A percentile compares a stretch with the other conserved stretches of the same genome.
Evolutionary conservation across 2,113 vertebrate species (phyloP).

Genomic region (Salvelinus fontinalis): DNA sequence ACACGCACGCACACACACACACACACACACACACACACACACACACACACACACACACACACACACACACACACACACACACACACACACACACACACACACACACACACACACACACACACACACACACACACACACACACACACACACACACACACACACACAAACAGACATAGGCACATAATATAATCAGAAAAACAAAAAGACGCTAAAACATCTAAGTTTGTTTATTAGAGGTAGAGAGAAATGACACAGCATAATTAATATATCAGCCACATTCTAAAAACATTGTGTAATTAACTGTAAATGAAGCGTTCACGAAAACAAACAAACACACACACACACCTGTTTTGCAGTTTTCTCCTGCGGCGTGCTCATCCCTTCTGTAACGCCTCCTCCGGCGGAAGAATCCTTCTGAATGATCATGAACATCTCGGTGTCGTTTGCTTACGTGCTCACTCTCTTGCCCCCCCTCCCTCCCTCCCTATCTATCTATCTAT

Average conservation of each 20-base stretch:
- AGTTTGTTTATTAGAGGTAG: too few relatives aligned
- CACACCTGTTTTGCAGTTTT: slow-evolving; percentile 76
- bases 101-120: too few relatives aligned
- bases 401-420: slow-evolving; percentile 69
- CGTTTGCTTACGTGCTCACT: slow-evolving; percentile 40
- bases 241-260: too few relatives aligned
- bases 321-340: slow-evolving; percentile 16
- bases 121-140: background rate
- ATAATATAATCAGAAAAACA: too few relatives aligned
- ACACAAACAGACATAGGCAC: too few relatives aligned
- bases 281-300: too few relatives aligned
- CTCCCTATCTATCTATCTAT: slow-evolving; percentile 18
- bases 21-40: background rate
- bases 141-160: too few relatives aligned
- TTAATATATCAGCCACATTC: too few relatives aligned
- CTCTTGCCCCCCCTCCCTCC: slow-evolving; percentile 41
- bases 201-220: too few relatives aligned
- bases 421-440: slow-evolving; percentile 76
- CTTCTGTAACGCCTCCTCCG: slow-evolving; percentile 45
- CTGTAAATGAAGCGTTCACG: background rate
- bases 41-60: too few relatives aligned
- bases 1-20: background rate
- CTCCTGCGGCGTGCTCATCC: slow-evolving; percentile 55
- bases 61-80: background rate
- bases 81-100: background rate